These are phyloP conservation scores for Hartigia nigra DNA, from an alignment of 2,888 invertebrate genomes.

Conservation along the genomic window DNA sequence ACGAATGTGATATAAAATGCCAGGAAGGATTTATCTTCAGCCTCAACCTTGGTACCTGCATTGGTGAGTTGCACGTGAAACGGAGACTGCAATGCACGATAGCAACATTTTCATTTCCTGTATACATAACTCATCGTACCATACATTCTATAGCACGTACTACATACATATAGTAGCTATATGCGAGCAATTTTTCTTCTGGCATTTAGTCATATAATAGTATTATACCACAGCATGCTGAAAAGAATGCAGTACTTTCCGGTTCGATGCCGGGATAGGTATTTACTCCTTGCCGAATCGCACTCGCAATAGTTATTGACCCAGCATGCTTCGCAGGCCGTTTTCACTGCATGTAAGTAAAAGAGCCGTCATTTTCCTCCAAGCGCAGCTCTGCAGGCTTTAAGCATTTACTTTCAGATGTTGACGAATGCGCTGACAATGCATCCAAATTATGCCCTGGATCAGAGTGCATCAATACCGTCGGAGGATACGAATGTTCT, in stretches of 20 bases:
- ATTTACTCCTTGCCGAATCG: neutral
- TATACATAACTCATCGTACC: neutral
- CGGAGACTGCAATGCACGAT: neutral
- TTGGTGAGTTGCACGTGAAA: conserved; percentile 46
- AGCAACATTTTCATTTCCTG: neutral
- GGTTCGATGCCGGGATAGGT: neutral
- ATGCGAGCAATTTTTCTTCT: neutral
- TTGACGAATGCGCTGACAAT: conserved; percentile 68
- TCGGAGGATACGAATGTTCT: conserved; percentile 75
- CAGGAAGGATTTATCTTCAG: conserved; percentile 51
- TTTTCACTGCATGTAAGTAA: conserved; percentile 22
- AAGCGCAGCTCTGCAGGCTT: neutral
- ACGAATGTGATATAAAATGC: conserved; percentile 64
- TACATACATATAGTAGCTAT: no score
- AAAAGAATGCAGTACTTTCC: neutral
- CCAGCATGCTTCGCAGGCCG: conserved; percentile 1
- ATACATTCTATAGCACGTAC: no score
- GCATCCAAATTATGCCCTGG: conserved; percentile 66
- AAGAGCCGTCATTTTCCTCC: neutral
- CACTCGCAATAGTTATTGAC: conserved; percentile 5
- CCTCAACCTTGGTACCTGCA: conserved; percentile 46
- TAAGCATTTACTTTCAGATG: conserved; percentile 60
- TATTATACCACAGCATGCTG: neutral
- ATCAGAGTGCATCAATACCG: conserved; percentile 74
- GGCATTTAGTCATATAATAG: neutral